Conservation (phyloP, 2,888 invertebrate species). For the Vannuccia rotundouncinata region DNA sequence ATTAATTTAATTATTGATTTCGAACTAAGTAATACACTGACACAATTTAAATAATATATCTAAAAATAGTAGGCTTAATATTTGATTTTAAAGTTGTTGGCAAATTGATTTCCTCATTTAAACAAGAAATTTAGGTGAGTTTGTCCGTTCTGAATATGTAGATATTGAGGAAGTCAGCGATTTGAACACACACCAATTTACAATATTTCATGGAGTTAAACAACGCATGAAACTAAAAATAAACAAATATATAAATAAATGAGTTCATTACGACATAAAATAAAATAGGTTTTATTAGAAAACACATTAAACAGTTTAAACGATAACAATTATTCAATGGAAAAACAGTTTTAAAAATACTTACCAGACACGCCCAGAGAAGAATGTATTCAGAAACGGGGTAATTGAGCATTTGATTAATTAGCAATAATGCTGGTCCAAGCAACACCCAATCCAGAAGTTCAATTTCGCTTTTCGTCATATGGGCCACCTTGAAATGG, state of each 20-base stretch:
- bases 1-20: too few relatives aligned
- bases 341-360: neutral
- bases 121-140: neutral
- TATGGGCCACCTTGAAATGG: constrained; percentile 99
- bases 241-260: neutral
- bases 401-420: constrained; percentile 96
- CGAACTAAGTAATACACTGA: too few relatives aligned
- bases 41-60: too few relatives aligned
- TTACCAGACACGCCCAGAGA: constrained; percentile 55
- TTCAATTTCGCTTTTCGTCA: constrained; percentile 96
- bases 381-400: constrained; percentile 80
- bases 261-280: too few relatives aligned
- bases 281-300: too few relatives aligned
- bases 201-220: neutral
- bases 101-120: too few relatives aligned
- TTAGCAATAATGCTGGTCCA: constrained; percentile 83
- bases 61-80: too few relatives aligned
- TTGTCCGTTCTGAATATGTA: neutral
- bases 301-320: too few relatives aligned
- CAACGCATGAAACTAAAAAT: neutral
- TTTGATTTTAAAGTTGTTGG: too few relatives aligned
- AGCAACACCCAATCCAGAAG: constrained; percentile 84
- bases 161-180: constrained; percentile 10
- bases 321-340: neutral
- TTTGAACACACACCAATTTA: neutral